Percentiles rank a stretch among this genome's conserved stretches.
phyloP scores from a whole-genome alignment of 2,888 invertebrate genomes.

The Harmothoe impar region DNA sequence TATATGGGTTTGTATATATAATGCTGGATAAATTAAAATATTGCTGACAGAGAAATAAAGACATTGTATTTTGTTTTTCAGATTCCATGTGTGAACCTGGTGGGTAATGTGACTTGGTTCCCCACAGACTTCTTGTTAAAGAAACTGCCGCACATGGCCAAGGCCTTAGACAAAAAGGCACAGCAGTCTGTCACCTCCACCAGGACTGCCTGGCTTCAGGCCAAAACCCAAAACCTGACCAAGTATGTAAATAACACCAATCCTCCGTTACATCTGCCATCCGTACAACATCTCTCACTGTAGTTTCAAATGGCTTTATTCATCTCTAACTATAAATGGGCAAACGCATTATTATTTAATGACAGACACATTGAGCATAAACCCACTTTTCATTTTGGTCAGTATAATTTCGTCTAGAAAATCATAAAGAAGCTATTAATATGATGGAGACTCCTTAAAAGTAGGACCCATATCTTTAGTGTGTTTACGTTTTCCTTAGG shows the following conservation, averaged over 20 bases:
- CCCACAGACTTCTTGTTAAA: conserved; percentile 91
- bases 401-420: no score
- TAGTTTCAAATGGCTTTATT: neutral
- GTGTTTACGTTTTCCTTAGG: no score
- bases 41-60: no score
- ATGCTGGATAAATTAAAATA: no score
- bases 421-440: no score
- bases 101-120: conserved; percentile 92
- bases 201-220: conserved; percentile 84
- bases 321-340: neutral
- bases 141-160: conserved; percentile 86
- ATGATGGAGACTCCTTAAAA: no score
- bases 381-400: no score
- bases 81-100: conserved; percentile 90
- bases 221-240: conserved; percentile 85
- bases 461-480: no score
- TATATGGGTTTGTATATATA: no score
- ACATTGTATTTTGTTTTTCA: conserved; percentile 80
- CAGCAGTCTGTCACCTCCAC: conserved; percentile 83
- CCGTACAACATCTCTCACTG: neutral
- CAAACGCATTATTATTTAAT: no score
- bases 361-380: no score
- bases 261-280: neutral
- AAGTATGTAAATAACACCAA: conserved; percentile 79
- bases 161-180: conserved; percentile 85